phyloP scores from a whole-genome alignment of 2,113 vertebrate genomes.

The Lepus americanus region DNA sequence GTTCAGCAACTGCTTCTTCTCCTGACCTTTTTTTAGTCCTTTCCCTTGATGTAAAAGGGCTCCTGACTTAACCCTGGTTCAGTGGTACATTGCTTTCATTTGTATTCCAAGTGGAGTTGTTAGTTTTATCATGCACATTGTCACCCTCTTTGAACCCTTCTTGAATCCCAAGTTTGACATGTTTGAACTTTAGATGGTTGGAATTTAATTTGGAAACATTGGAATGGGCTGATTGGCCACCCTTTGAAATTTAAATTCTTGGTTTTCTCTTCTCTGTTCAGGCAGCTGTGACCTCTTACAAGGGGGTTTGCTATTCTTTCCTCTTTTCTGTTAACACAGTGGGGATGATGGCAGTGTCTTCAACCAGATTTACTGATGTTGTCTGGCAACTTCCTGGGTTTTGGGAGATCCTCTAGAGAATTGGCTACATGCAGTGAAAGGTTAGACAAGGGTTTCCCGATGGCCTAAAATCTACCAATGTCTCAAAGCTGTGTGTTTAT shows the following conservation, averaged over 20 bases:
- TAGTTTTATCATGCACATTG: not conserved
- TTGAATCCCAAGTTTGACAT: not conserved
- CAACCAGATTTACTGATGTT: not conserved
- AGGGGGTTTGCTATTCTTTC: not conserved
- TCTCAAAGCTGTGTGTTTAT: not conserved
- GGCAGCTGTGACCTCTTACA: not conserved
- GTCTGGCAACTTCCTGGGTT: not conserved
- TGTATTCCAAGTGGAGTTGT: not conserved
- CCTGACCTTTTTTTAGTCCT: not conserved
- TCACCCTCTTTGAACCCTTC: constrained; percentile 17
- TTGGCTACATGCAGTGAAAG: not conserved
- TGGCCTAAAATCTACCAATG: not conserved
- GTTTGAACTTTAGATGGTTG: not conserved
- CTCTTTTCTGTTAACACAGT: not conserved
- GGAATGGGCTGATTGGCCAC: not conserved
- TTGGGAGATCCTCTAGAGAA: not conserved
- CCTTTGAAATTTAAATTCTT: not conserved
- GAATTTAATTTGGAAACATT: not conserved
- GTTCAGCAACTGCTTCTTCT: not conserved
- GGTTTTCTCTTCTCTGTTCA: not conserved
- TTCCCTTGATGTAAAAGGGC: not conserved
- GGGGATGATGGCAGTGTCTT: not conserved
- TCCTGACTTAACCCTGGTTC: not conserved
- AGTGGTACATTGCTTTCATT: not conserved
- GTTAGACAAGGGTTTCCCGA: not conserved